These are phyloP conservation scores for Spodoptera exigua DNA, from an alignment of 2,888 invertebrate genomes.

Conservation along the genomic window DNA sequence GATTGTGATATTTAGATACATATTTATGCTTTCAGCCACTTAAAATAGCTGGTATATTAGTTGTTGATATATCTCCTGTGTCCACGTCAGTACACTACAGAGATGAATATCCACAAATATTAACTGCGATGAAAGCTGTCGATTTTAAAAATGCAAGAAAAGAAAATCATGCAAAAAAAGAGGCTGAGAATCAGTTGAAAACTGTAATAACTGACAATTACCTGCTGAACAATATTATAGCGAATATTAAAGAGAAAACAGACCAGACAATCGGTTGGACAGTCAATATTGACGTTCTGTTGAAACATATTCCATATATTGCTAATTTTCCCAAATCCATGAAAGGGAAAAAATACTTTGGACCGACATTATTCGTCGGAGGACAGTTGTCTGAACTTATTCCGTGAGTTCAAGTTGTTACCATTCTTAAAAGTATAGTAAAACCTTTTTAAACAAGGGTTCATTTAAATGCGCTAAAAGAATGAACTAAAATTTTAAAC, in stretches of 20 bases:
- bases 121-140: constrained; percentile 83
- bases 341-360: constrained; percentile 79
- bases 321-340: constrained; percentile 89
- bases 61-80: constrained; percentile 92
- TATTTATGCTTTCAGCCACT: constrained; percentile 84
- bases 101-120: constrained; percentile 88
- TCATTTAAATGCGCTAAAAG: no score
- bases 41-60: constrained; percentile 89
- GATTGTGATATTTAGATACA: no score
- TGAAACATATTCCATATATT: constrained; percentile 90
- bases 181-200: constrained; percentile 67
- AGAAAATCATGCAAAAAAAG: constrained; percentile 64
- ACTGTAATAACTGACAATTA: constrained; percentile 83
- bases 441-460: no score
- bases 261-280: constrained; percentile 90
- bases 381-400: constrained; percentile 95
- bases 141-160: constrained; percentile 67
- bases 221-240: constrained; percentile 87
- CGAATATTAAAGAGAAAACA: constrained; percentile 84
- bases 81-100: constrained; percentile 86
- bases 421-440: no score
- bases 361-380: constrained; percentile 94
- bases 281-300: constrained; percentile 92
- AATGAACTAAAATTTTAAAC: no score
- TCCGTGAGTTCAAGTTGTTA: constrained; percentile 85